Evolutionary conservation across 1,140 invertebrate genomes (phyloP), one percentile per base, ranked within the genome.

Genomic region (Pygmarrhopalites habei): DNA sequence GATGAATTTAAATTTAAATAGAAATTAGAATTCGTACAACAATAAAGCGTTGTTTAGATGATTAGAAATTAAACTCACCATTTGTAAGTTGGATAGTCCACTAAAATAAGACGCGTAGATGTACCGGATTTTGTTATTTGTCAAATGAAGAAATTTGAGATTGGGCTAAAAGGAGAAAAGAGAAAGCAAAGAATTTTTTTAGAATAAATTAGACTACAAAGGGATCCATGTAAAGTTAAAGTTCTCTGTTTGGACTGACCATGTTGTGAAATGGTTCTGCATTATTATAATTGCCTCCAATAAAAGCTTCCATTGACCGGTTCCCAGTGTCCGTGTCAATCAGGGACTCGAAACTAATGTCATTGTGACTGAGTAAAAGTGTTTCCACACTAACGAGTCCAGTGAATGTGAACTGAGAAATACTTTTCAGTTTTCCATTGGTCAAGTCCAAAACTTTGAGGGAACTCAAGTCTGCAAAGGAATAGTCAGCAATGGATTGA

Each of bases 401-500:
- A 21, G 14, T 14, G 23, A 52, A 52, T 7, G 49, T 26, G 4
- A 4, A 3, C 5, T 5, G 5, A 10, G 7, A 2, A 4, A 52
- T n/a, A 2, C 10, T 26, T 3, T 15, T 30, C 23, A 57, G 23
- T 39, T 32, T n/a, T 17, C 23, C 23, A 26, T 57, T 35, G 32
- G 5, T 35, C 25, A 57, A 57, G 23, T 47, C 53, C n/a, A 57
- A 25, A 14, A 12, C 14, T n/a, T 19, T 46, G 5, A 68, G 32
- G 7, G 5, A 26, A 19, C 17, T 47, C 15, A 58, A n/a, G 5
- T 53, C 21, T 0, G 29, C 0, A 25, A 65, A 68, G 1, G 64
- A 28, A n/a, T 29, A 43, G 44, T 65, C 62, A 17, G 53, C 43
- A 25, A 68, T 62, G 21, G 17, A 14, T 26, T 58, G 28, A 1